Evolutionary conservation across 2,888 invertebrate species (phyloP).

Genomic region (Dicyrtoma fusca): DNA sequence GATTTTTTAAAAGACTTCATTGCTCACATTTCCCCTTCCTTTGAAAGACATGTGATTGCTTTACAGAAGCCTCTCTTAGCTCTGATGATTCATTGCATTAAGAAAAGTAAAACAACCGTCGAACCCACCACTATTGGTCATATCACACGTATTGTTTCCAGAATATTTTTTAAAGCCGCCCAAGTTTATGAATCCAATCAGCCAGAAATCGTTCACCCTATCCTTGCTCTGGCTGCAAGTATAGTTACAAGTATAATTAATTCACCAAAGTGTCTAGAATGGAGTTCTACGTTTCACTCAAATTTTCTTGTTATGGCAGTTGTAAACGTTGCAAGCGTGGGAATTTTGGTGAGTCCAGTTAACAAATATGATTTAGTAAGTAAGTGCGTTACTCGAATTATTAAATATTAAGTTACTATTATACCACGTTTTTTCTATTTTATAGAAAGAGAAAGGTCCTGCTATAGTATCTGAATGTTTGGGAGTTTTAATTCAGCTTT

Average conservation of each 20-base stretch:
- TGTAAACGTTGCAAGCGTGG: conserved; percentile 41
- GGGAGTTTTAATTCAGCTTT: conserved; percentile 44
- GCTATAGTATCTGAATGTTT: conserved; percentile 49
- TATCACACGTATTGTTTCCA: conserved; percentile 44
- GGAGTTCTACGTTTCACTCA: conserved; percentile 40
- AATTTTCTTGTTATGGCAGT: conserved; percentile 41
- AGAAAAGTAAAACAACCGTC: conserved; percentile 33
- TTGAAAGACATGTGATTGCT: conserved; percentile 37
- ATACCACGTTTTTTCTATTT: conserved; percentile 11
- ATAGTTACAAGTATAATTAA: conserved; percentile 42
- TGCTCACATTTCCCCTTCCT: conserved; percentile 25
- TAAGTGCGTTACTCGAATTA: not conserved
- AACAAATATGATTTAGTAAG: not conserved
- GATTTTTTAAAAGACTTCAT: conserved; percentile 31
- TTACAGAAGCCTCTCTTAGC: conserved; percentile 44
- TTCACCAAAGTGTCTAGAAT: conserved; percentile 41
- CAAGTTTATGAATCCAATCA: conserved; percentile 40
- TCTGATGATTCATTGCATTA: conserved; percentile 45
- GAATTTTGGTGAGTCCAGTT: conserved; percentile 46
- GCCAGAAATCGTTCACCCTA: conserved; percentile 34
- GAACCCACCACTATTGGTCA: conserved; percentile 41
- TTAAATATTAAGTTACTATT: not conserved
- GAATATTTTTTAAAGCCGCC: conserved; percentile 42
- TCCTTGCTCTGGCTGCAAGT: conserved; percentile 42
- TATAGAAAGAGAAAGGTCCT: conserved; percentile 43